Evolutionary conservation across 1,140 invertebrate genomes (phyloP), one percentile per base, ranked within the genome.

Genomic region (Aphis gossypii): DNA sequence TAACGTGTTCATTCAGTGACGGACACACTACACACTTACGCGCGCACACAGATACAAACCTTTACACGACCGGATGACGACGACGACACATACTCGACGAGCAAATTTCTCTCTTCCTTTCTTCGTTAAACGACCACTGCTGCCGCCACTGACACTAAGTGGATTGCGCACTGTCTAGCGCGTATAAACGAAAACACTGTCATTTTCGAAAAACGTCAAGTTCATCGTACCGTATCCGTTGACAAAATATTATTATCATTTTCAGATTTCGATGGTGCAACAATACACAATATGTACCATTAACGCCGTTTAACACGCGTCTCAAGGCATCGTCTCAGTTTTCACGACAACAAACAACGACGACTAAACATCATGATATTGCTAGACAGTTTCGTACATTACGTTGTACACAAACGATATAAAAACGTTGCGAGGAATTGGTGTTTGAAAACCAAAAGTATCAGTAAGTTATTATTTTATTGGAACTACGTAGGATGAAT

Each of bases 1-100:
- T n/a, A 76, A 68, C 60, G 60, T 76, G n/a, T n/a, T 76, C 60
- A 76, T 76, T 76, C 60, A n/a, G 60, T 76, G 60, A 76, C 60
- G 60, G 60, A 76, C 60, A 18, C n/a, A 68, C 30, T 56, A 4
- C 56, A 3, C 56, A 60, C 8, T 60, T 30, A 25, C 25, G 30
- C 56, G 25, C 56, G 1, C 30, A 68, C 60, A 68, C 60, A 30
- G 3, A 14, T 30, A n/a, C 30, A n/a, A n/a, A 76, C 60, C 35
- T 35, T 35, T 82, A 83, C 82, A 38, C 20, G 82, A 25, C 82
- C 8, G 38, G 23, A 84, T 25, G 83, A 86, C 23, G 82, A 86
- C 38, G 14, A 51, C 48, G 46, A 46, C 11, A 51, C 18, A 51
- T 18, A 20, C 60, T 14, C 11, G 60, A n/a, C 60, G 60, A n/a